Base-by-base conservation (phyloP, 2,113 vertebrate species). In the Chascanopsetta lugubris region DNA sequence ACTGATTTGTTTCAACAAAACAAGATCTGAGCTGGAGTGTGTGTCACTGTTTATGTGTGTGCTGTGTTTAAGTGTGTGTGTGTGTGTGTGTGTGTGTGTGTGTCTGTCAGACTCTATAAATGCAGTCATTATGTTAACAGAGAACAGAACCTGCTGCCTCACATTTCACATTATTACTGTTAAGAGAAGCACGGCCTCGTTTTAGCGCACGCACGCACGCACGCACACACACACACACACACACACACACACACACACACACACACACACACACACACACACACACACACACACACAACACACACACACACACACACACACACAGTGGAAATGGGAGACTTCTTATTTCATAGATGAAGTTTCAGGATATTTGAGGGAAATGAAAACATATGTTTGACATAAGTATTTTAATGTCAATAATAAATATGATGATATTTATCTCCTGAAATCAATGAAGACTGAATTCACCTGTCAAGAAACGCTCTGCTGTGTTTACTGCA, bases 121-220 rank as follows among this genome's bases (percentile, higher is more conserved):
- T 17, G 40, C 10, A 55, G 69, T 77, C 74, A 85, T 89, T 88
- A 84, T 43, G 63, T 64, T 64, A 85, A 89, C 84, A 77, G 61
- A 82, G 71, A 89, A 66, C 87, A 89, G 87, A 72, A 80, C 77
- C 75, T 67, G 49, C 70, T 76, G 75, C 69, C 76, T 84, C 61
- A 78, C 61, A 78, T 88, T 86, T 84, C 75, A 85, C 75, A 79
- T 80, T 85, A 79, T 82, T 86, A 79, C 76, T 85, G 80, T 85
- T 77, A 77, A 78, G 77, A 84, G 83, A 79, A 61, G 38, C 5
- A 43, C 27, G 1, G 69, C 32, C 68, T 75, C 75, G 57, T 59
- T 45, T 21, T 18, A 22, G 63, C 45, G 40, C 55, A 15, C 46
- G 36, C 43, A 56, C 46, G 50, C 61, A 54, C 49, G 38, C 18